Conservation (phyloP, 2,888 invertebrate genomes). For the Pediacus dermestoides region DNA sequence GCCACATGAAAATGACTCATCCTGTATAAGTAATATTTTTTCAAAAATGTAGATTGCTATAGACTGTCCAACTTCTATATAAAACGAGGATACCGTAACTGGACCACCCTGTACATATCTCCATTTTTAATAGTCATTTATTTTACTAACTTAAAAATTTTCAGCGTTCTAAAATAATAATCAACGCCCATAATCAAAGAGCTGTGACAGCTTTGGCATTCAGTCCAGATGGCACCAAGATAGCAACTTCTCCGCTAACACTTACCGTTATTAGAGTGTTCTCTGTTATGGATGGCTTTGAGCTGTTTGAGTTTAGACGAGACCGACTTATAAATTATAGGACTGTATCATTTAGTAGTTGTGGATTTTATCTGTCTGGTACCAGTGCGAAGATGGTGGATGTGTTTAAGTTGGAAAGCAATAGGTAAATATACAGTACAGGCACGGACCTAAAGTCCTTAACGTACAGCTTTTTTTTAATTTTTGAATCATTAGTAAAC, state of each 20-base stretch:
- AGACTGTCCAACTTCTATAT: too few relatives aligned
- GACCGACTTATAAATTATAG: constrained; percentile 97
- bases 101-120: constrained; percentile 7
- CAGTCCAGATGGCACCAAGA: constrained; percentile 75
- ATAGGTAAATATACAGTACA: too few relatives aligned
- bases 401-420: constrained; percentile 90
- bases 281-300: constrained; percentile 78
- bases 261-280: constrained; percentile 98
- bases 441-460: too few relatives aligned
- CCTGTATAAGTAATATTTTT: too few relatives aligned
- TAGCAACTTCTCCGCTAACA: constrained; percentile 86
- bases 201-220: constrained; percentile 94
- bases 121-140: constrained; percentile 1
- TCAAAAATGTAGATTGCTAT: too few relatives aligned
- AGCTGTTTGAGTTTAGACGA: constrained; percentile 92
- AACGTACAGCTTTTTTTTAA: too few relatives aligned
- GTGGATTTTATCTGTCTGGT: constrained; percentile 87
- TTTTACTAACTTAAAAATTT: constrained; percentile 30
- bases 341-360: constrained; percentile 88
- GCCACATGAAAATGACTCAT: too few relatives aligned
- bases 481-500: too few relatives aligned
- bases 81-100: too few relatives aligned
- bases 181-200: constrained; percentile 95
- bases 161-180: constrained; percentile 93
- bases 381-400: constrained; percentile 98